Evolutionary conservation across 2,113 vertebrate genomes (phyloP), one percentile per base, ranked within the genome.

Genomic region (Acanthochromis polyacanthus): DNA sequence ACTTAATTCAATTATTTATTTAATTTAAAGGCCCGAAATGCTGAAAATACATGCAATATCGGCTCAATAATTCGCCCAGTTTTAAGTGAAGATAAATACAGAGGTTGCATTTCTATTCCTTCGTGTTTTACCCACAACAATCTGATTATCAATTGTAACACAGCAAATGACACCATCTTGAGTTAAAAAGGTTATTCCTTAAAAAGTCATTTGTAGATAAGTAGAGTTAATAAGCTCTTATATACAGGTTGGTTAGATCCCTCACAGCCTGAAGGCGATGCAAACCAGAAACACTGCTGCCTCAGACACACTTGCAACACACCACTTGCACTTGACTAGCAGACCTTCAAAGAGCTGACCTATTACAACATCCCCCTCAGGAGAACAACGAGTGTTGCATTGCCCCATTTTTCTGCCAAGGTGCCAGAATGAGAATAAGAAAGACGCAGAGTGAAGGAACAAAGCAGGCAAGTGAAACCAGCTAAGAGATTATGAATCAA

Each of bases 311-410:
- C 30, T 17, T 11, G 22, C 67, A 36, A 68, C 57, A 73, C 53
- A 65, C 45, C 22, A 12, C 67, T 88, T 36, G 55, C 52, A 73
- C 58, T 65, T 61, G n/a, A 70, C 70, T 68, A 71, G 62, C 56
- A 61, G 56, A 59, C 79, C 71, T 83, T 75, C 60, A 57, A 64
- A 83, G 66, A 78, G 55, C 79, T 77, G 86, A 86, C 86, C 86
- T 84, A 75, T 77, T 72, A 71, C 74, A 65, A 72, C 77, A 76
- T 15, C 48, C 57, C 70, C 45, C 78, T 68, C 63, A 22, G 50
- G 66, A 72, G 61, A 71, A 45, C 15, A 1, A 53, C 2, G 10
- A 80, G 74, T 12, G 63, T 70, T 72, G 60, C 72, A 60, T 50
- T 56, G 66, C 36, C 85, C 89, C 83, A 83, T 71, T 86, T 82